Evolutionary conservation across 2,888 invertebrate species (phyloP), one percentile per base, ranked within the genome.

Genomic region (Trissolcus brochymenae): DNA sequence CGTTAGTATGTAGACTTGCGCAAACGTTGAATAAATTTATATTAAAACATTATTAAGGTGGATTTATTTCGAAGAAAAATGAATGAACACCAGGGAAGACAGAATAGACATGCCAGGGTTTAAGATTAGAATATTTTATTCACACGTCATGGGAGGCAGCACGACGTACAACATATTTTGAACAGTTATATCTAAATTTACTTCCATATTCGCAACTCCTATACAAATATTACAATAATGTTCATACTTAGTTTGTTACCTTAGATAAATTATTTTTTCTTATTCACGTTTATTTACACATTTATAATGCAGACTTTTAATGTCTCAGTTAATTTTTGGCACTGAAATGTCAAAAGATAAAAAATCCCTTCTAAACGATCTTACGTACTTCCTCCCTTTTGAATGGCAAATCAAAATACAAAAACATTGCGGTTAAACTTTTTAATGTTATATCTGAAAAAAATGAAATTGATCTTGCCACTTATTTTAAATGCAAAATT

Each of bases 191-290:
- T 83, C 85, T 86, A 85, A 84, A 85, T 84, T 84, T 82, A 86
- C 80, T 75, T 68, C 74, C 75, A 76, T 79, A 76, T 60, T 84
- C 82, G 82, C 84, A 84, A 84, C 82, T 83, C 80, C 86, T 86
- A 86, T 86, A 85, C 85, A 85, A 85, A 85, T 84, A 85, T 84
- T 85, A 85, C 84, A 86, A 81, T 85, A 83, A 81, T 81, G 67
- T 46, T 59, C 79, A 79, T 76, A 78, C 80, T 79, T 81, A 78
- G 65, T 53, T 35, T 29, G 35, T 68, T 75, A 57, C 73, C 70
- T 68, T 53, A 70, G 46, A 76, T 43, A 81, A 79, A 78, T 76
- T 76, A 78, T 74, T 66, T 79, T 79, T 68, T 75, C 68, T 14
- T 78, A 81, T 73, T 57, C 82, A 82, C 80, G 79, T 82, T 82